Percentiles rank a stretch among this genome's conserved stretches.
These are phyloP conservation scores for Mandrillus leucophaeus DNA, from an alignment of 2,113 vertebrate genomes.

Conservation along the genomic window DNA sequence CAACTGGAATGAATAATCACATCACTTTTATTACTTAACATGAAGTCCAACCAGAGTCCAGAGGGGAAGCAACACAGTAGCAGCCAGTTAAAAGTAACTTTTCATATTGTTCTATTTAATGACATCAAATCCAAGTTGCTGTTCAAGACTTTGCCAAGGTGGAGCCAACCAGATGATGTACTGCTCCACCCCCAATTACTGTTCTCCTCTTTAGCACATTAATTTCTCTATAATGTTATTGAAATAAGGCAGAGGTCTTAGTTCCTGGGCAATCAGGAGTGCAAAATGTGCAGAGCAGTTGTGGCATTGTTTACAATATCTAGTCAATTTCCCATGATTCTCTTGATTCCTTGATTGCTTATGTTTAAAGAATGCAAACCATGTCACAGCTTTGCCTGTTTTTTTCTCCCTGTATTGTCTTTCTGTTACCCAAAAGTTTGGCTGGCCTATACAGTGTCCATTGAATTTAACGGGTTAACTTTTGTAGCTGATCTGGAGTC, in stretches of 20 bases:
- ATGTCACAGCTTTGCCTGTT: not conserved
- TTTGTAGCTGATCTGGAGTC: not conserved
- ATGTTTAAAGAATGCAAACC: not conserved
- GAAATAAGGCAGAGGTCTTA: slow-evolving; percentile 7
- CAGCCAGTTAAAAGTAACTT: not conserved
- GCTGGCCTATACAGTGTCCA: not conserved
- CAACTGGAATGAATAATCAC: not conserved
- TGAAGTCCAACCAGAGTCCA: not conserved
- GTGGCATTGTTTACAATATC: not conserved
- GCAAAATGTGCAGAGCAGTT: not conserved
- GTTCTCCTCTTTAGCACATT: not conserved
- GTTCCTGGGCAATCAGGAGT: not conserved
- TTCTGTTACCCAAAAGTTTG: not conserved
- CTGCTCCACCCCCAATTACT: not conserved
- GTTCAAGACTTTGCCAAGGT: not conserved
- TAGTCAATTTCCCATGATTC: not conserved
- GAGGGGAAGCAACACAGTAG: not conserved
- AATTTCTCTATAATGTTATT: not conserved
- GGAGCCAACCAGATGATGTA: not conserved
- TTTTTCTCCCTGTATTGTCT: not conserved
- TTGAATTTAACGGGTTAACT: slow-evolving; percentile 7
- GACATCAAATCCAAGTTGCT: not conserved
- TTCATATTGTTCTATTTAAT: not conserved
- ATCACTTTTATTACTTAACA: slow-evolving; percentile 16
- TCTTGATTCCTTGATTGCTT: slow-evolving; percentile 19